Base-by-base conservation (phyloP, 2,888 invertebrate species). In the Amblyjoppa fuscipennis region DNA sequence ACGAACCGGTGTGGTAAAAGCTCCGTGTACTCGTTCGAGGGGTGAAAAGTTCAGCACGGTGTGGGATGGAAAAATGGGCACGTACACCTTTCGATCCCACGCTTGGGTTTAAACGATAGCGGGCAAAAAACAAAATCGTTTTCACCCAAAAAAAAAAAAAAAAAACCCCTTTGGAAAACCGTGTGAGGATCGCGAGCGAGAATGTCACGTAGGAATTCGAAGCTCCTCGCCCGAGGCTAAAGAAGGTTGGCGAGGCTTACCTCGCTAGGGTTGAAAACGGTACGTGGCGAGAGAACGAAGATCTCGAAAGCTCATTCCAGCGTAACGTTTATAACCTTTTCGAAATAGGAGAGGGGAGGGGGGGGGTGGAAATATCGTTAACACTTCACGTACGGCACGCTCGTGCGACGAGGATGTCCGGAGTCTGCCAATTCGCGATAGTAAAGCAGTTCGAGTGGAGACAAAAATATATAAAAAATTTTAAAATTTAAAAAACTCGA, bases 221-320 rank as follows among this genome's bases (percentile, higher is more conserved):
- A 73, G 80, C 76, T 51, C 66, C 66, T 25, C 56, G 75, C 64
- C 53, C 53, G 34, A 64, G 64, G 64, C 64, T 34, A 71, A 56
- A 45, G 68, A 61, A 59, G 66, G 64, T 66, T 70, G 41, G 38
- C n/a, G 51, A 66, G 38, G 66, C 51, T 64, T 53, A n/a, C 31
- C 64, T 51, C 25, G 16, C 16, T 16, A 64, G 31, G 64, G 64
- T n/a, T 34, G 13, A 59, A 49, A 49, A 59, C 28, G 5, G 68
- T 81, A 84, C 80, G 80, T 80, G 80, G 84, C 71, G 80, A 68
- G 84, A 80, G 84, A 80, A 71, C 71, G 45, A 84, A 80, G 71
- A 75, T 71, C 49, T 69, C 45, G 25, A 38, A 56, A 61, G 56
- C 75, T 74, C 81, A 64, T 64, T 66, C 51, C 64, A 16, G 38